Evolutionary conservation across 2,797 vertebrate genomes (phyloP).

Genomic region (Psittacula echo): DNA sequence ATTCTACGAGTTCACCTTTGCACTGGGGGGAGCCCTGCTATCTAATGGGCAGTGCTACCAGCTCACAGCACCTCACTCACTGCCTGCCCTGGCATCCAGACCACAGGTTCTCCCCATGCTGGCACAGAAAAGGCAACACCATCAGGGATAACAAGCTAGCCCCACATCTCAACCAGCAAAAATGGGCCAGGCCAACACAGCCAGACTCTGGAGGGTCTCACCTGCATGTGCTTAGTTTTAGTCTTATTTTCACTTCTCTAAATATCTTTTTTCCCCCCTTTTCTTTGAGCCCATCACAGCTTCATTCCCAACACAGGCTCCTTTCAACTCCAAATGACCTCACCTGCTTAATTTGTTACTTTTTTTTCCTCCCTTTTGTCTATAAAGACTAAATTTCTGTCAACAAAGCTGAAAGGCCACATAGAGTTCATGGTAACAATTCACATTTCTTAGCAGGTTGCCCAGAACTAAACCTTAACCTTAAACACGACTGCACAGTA

Average conservation of each 20-base stretch:
- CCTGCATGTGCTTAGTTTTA: neutral
- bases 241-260: neutral
- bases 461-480: conserved; percentile 60
- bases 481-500: neutral
- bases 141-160: fast-evolving
- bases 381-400: conserved; percentile 69
- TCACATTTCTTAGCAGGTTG: conserved; percentile 64
- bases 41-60: neutral
- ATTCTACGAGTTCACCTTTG: neutral
- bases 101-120: neutral
- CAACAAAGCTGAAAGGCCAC: conserved; percentile 74
- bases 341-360: conserved; percentile 63
- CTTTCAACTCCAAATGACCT: conserved; percentile 79
- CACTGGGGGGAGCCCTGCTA: neutral
- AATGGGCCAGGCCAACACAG: fast-evolving
- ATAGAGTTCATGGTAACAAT: conserved; percentile 72
- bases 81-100: neutral
- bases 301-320: conserved; percentile 53
- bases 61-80: neutral
- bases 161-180: fast-evolving
- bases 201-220: neutral
- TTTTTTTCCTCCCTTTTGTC: conserved; percentile 5
- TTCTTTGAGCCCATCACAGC: conserved; percentile 55
- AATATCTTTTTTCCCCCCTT: neutral
- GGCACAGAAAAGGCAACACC: neutral